A percentile compares a stretch with the other conserved stretches of the same genome.
Evolutionary conservation across 2,113 vertebrate species (phyloP).

Genomic region (Limnothrissa miodon): DNA sequence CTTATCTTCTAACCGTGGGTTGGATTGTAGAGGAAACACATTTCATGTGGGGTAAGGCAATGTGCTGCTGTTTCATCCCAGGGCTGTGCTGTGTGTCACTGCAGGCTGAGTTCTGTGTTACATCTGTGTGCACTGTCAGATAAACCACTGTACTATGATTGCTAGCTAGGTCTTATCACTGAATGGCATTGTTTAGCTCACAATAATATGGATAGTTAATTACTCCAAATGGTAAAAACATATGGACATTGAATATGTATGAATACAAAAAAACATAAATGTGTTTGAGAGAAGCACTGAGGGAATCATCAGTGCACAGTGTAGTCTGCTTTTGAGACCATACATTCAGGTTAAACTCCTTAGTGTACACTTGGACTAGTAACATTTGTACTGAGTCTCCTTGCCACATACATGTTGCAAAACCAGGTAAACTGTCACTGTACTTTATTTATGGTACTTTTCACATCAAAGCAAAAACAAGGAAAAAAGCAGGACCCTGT

Average conservation of each 20-base stretch:
- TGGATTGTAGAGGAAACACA: constrained; percentile 42
- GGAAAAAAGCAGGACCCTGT: constrained; percentile 41
- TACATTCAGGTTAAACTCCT: not conserved
- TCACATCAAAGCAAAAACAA: not conserved
- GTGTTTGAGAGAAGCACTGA: not conserved
- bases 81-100: not conserved
- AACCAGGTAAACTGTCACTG: not conserved
- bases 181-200: too few species aligned
- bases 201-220: too few species aligned
- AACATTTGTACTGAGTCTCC: not conserved
- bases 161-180: too few species aligned
- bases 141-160: not conserved
- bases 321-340: not conserved
- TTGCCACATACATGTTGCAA: not conserved
- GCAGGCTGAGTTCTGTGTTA: not conserved
- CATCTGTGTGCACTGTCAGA: not conserved
- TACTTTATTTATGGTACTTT: constrained; percentile 6
- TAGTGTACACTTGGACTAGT: not conserved
- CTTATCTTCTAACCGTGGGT: constrained; percentile 55
- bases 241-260: too few species aligned
- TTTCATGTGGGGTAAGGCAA: not conserved
- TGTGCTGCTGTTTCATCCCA: not conserved
- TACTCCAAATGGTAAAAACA: too few species aligned
- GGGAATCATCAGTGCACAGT: not conserved
- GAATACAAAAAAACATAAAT: not conserved